phyloP scores from a whole-genome alignment of 2,888 invertebrate genomes.

The Pristionchus arcanus region DNA sequence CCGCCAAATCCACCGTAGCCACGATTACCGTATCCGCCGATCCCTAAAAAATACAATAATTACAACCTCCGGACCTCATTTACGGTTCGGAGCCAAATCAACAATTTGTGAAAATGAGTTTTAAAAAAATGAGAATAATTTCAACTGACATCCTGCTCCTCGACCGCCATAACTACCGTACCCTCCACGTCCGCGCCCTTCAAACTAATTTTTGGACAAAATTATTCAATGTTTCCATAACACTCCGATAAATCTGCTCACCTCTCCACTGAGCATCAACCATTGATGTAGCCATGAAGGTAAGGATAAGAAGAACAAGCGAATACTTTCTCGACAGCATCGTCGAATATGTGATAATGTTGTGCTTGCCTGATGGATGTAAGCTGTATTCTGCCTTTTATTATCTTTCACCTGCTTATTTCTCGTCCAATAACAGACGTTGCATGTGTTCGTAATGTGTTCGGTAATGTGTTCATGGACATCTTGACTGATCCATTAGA shows the following conservation, averaged over 20 bases:
- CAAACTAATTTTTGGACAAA: background rate
- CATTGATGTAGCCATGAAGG: background rate
- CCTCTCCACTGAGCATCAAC: constrained; percentile 7
- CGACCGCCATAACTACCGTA: background rate
- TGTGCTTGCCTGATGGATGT: background rate
- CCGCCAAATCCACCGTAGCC: background rate
- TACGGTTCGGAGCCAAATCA: background rate
- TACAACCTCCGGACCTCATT: background rate
- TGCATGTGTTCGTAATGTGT: background rate
- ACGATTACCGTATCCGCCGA: background rate
- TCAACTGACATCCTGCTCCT: constrained; percentile 27
- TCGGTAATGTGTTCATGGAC: background rate
- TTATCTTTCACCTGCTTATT: background rate
- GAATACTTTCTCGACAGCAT: background rate
- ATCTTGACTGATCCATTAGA: background rate
- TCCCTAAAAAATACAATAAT: background rate
- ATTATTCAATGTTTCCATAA: background rate
- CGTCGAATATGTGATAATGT: background rate
- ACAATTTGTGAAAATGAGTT: background rate
- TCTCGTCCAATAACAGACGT: background rate
- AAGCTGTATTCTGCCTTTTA: background rate
- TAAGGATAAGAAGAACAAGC: background rate
- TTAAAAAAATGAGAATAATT: background rate
- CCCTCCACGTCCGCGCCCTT: background rate
- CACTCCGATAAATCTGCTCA: no score